A percentile compares a stretch with the other conserved stretches of the same genome.
Evolutionary conservation across 1,140 invertebrate species (phyloP).

Genomic region (Bombus soroeensis): DNA sequence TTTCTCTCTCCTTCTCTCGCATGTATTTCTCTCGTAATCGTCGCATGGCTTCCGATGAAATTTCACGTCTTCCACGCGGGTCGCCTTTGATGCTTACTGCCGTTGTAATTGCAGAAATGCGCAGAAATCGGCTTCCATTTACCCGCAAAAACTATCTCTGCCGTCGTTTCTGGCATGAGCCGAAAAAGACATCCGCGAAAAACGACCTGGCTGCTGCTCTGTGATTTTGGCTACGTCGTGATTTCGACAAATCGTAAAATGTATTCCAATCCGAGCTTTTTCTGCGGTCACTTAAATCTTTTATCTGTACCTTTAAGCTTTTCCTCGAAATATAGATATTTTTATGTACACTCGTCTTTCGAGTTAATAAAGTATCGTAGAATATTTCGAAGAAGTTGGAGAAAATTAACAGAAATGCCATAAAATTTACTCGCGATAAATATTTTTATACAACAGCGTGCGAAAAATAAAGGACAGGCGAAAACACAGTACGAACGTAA

Average conservation of each 20-base stretch:
- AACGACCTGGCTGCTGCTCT: not conserved
- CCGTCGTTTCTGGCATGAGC: not conserved
- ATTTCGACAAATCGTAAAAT: not conserved
- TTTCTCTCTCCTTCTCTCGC: slow-evolving; percentile 5
- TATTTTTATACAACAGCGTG: not conserved
- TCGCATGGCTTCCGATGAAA: slow-evolving; percentile 78
- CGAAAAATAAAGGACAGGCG: not conserved
- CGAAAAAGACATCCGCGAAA: not conserved
- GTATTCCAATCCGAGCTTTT: not conserved
- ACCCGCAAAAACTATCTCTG: slow-evolving; percentile 44
- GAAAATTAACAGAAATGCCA: not conserved
- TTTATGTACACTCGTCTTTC: not conserved
- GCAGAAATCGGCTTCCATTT: slow-evolving; percentile 59
- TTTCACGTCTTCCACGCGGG: slow-evolving; percentile 73
- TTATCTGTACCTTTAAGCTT: not conserved
- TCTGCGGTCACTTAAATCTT: not conserved
- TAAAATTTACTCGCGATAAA: not conserved
- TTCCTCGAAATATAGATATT: not conserved
- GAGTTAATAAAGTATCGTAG: not conserved
- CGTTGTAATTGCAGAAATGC: slow-evolving; percentile 73
- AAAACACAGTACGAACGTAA: not conserved
- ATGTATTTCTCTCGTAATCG: slow-evolving; percentile 56
- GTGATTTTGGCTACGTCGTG: not conserved
- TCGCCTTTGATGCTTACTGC: slow-evolving; percentile 72
- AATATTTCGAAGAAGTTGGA: not conserved